phyloP scores from a whole-genome alignment of 2,113 vertebrate species.

The Meleagris gallopavo region DNA sequence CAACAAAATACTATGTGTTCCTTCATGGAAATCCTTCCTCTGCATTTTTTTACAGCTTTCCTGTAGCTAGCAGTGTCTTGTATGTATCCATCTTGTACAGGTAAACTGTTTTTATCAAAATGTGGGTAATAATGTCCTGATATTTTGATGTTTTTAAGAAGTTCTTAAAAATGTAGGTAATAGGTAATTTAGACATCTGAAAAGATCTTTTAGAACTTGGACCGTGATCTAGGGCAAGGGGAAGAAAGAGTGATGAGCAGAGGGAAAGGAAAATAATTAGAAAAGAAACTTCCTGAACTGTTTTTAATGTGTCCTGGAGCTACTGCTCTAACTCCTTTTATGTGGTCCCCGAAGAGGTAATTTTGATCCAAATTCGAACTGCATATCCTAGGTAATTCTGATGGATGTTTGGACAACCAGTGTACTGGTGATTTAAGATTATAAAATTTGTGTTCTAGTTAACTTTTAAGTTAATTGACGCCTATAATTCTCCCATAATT shows the following conservation, averaged over 20 bases:
- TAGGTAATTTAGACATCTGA: background rate
- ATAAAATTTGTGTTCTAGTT: background rate
- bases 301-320: background rate
- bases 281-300: background rate
- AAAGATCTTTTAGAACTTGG: background rate
- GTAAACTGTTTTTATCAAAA: background rate
- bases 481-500: background rate
- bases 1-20: background rate
- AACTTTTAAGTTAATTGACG: background rate
- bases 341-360: background rate
- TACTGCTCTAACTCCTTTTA: background rate
- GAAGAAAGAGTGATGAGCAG: background rate
- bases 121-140: background rate
- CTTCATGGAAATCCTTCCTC: background rate
- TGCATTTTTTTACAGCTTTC: background rate
- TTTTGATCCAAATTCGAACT: background rate
- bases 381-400: background rate
- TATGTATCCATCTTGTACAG: background rate
- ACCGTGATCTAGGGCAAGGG: background rate
- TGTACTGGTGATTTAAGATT: background rate
- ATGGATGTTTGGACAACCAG: background rate
- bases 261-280: background rate
- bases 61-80: background rate
- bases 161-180: background rate
- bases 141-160: background rate